These are phyloP conservation scores for Kryphioiulus occultus DNA, from an alignment of 2,888 invertebrate species.

Conservation along the genomic window DNA sequence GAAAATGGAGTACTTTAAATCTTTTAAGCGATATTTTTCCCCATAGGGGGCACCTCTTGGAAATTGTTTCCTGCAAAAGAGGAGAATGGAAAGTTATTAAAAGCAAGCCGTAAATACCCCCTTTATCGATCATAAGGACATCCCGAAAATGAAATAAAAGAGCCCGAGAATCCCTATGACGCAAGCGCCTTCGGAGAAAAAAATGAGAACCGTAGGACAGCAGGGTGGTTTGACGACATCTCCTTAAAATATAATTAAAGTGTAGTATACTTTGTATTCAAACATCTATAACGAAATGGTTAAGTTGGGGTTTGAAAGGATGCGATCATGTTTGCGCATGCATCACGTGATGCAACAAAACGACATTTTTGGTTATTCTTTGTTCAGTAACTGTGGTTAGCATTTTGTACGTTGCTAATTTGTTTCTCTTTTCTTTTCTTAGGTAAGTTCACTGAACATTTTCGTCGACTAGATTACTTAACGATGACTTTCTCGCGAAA, in stretches of 20 bases:
- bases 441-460: neutral
- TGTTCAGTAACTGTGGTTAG: too few relatives aligned
- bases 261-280: too few relatives aligned
- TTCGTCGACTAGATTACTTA: neutral
- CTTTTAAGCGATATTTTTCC: constrained; percentile 38
- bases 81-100: neutral
- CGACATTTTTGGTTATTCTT: too few relatives aligned
- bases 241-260: too few relatives aligned
- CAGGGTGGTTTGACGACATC: neutral
- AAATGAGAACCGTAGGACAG: neutral
- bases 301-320: too few relatives aligned
- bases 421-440: neutral
- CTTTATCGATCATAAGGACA: constrained; percentile 31
- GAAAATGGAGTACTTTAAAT: constrained; percentile 40
- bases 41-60: constrained; percentile 22
- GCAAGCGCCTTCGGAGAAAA: neutral
- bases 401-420: neutral
- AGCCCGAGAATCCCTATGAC: neutral
- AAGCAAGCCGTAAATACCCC: neutral
- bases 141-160: constrained; percentile 28
- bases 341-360: too few relatives aligned
- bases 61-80: constrained; percentile 35
- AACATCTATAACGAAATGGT: too few relatives aligned
- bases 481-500: neutral
- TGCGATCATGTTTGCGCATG: too few relatives aligned